Evolutionary conservation across 2,797 vertebrate species (phyloP).

Genomic region (Atherinosoma microstoma): DNA sequence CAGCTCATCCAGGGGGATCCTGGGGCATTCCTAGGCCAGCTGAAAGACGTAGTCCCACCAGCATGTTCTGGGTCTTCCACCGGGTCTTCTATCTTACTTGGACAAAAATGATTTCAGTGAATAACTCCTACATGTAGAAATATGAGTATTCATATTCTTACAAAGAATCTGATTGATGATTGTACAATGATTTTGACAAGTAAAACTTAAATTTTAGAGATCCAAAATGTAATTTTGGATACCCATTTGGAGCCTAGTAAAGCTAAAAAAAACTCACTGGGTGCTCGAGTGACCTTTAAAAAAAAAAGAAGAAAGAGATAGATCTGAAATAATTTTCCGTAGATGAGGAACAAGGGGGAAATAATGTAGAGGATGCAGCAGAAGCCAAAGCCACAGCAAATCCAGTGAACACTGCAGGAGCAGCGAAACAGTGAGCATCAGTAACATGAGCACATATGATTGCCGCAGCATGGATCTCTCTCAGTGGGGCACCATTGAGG

Average conservation of each 20-base stretch:
- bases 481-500: not conserved
- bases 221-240: not conserved
- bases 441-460: slow-evolving; percentile 5
- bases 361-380: slow-evolving; percentile 1
- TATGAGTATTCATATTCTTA: not conserved
- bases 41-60: no score
- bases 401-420: slow-evolving; percentile 5
- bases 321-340: not conserved
- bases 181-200: not conserved
- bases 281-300: not conserved
- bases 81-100: not conserved
- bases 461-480: slow-evolving; percentile 13
- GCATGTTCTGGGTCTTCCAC: no score
- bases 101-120: not conserved
- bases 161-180: not conserved
- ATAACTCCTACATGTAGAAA: not conserved
- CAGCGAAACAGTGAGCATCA: slow-evolving; percentile 2
- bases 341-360: slow-evolving; percentile 11
- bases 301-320: not conserved
- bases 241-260: not conserved
- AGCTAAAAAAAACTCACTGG: not conserved
- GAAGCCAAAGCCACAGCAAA: not conserved
- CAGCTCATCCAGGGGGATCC: no score
- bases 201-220: not conserved
- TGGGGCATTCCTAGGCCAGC: no score